A percentile compares a stretch with the other conserved stretches of the same genome.
Evolutionary conservation across 2,888 invertebrate species (phyloP).

Genomic region (Phalangium opilio): DNA sequence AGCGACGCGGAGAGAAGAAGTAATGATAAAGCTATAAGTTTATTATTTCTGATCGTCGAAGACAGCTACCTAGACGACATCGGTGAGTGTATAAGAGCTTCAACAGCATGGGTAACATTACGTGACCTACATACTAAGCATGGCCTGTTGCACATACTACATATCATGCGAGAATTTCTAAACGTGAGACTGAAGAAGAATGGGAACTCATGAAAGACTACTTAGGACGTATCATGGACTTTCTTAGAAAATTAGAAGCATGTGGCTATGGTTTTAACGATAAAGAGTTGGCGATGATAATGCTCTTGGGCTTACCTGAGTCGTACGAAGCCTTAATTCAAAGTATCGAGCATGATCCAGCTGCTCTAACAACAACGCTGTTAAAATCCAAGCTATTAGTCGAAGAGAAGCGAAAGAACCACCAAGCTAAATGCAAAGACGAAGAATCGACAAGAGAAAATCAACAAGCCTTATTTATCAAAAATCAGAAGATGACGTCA

Average conservation of each 20-base stretch:
- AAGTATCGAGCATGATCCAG: too few relatives aligned
- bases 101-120: constrained; percentile 2
- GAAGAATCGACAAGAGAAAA: neutral
- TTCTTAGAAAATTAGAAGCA: too few relatives aligned
- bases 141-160: constrained; percentile 3
- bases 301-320: neutral
- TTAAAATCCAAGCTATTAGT: neutral
- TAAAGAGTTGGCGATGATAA: too few relatives aligned
- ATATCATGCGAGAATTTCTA: constrained; percentile 5
- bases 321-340: neutral
- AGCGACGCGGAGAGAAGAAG: constrained; percentile 1
- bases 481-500: too few relatives aligned
- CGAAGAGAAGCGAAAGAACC: neutral
- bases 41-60: constrained; percentile 3
- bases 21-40: constrained; percentile 1
- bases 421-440: constrained; percentile 1
- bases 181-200: constrained; percentile 1
- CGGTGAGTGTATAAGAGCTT: constrained; percentile 3
- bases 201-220: constrained; percentile 3
- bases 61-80: constrained; percentile 6
- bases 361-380: too few relatives aligned
- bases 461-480: too few relatives aligned
- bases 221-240: neutral
- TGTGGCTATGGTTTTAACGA: too few relatives aligned
- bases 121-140: constrained; percentile 5